Percentiles rank a stretch among this genome's conserved stretches.
Evolutionary conservation across 2,113 vertebrate genomes (phyloP).

Genomic region (Equus quagga): DNA sequence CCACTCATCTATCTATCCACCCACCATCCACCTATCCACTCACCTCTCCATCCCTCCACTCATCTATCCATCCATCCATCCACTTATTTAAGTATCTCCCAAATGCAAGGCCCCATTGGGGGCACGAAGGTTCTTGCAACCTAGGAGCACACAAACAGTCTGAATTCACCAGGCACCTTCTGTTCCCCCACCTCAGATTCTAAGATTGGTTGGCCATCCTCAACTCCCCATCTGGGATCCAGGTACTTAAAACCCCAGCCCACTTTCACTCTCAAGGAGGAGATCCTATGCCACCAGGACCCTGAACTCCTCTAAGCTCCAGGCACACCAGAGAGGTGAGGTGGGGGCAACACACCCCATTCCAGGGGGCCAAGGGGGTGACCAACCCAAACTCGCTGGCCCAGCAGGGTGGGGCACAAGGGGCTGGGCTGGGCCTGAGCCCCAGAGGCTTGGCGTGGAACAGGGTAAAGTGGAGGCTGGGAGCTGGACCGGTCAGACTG

Average conservation of each 20-base stretch:
- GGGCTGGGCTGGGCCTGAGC: slow-evolving; percentile 55
- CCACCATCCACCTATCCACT: not conserved
- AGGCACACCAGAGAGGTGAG: not conserved
- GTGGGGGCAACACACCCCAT: slow-evolving; percentile 53
- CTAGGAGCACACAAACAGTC: not conserved
- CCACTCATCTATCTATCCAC: not conserved
- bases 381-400: slow-evolving; percentile 66
- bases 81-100: not conserved
- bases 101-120: not conserved
- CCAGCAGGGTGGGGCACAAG: slow-evolving; percentile 57
- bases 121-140: not conserved
- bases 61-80: not conserved
- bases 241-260: not conserved
- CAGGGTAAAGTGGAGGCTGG: slow-evolving; percentile 48
- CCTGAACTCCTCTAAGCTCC: slow-evolving; percentile 2
- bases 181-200: not conserved
- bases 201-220: not conserved
- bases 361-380: not conserved
- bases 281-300: not conserved
- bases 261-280: slow-evolving; percentile 12
- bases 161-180: not conserved
- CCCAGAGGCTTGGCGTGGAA: slow-evolving; percentile 51
- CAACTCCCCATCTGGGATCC: not conserved
- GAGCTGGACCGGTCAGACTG: slow-evolving; percentile 75
- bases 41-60: not conserved